Conservation (phyloP, 2,113 vertebrate genomes). For the Onychostruthus taczanowskii region DNA sequence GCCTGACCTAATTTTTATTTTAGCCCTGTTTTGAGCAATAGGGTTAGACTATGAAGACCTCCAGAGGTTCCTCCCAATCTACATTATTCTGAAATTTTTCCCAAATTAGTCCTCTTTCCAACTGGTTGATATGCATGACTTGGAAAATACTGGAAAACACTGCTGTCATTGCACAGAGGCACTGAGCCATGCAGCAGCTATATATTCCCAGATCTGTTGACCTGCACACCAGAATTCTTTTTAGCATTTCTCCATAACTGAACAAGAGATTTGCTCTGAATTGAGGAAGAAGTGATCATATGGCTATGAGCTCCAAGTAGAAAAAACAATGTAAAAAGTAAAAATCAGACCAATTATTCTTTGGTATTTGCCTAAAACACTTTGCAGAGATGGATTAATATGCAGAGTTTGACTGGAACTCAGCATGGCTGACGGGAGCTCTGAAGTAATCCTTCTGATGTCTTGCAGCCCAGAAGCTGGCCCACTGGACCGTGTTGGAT, state of each 20-base stretch:
- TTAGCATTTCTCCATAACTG: neutral
- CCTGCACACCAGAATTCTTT: neutral
- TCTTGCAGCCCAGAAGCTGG: neutral
- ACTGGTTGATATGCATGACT: constrained; percentile 24
- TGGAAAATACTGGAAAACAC: constrained; percentile 15
- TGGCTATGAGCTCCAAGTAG: neutral
- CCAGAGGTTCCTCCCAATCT: neutral
- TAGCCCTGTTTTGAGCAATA: neutral
- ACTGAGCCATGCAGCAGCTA: constrained; percentile 26
- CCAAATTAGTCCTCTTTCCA: constrained; percentile 7
- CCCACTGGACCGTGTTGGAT: neutral
- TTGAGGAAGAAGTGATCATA: neutral
- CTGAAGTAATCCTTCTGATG: neutral
- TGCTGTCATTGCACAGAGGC: constrained; percentile 19
- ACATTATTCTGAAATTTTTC: neutral
- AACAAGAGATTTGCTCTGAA: neutral
- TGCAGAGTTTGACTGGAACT: neutral
- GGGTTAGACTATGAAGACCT: neutral
- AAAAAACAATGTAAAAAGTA: neutral
- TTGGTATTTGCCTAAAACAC: neutral
- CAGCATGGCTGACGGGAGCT: neutral
- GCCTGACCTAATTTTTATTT: constrained; percentile 11
- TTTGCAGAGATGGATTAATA: neutral
- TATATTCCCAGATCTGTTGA: neutral
- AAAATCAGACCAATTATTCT: neutral